These are phyloP conservation scores for Solea solea DNA, from an alignment of 2,113 vertebrate species.

Conservation along the genomic window DNA sequence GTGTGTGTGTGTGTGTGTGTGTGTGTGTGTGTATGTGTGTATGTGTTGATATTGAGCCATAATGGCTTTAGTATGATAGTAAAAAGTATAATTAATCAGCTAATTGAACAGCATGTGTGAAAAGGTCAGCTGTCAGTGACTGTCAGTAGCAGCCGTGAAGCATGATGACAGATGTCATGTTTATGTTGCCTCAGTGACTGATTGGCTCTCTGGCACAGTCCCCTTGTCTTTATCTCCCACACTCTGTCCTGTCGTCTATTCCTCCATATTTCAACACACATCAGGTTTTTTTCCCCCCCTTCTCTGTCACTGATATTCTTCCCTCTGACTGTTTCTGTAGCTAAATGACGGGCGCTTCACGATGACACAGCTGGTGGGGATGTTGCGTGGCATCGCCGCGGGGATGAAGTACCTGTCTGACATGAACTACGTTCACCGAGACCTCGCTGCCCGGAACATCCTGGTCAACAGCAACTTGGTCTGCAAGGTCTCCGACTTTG, in stretches of 20 bases:
- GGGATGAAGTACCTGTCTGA: conserved; percentile 99
- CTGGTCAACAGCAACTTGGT: conserved; percentile 98
- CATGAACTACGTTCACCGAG: conserved; percentile 97
- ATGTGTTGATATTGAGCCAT: conserved; percentile 23
- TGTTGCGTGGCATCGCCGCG: conserved; percentile 92
- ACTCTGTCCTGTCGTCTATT: neutral
- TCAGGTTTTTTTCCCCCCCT: neutral
- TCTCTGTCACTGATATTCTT: neutral
- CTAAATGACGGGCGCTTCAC: conserved; percentile 97
- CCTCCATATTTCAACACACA: conserved; percentile 9
- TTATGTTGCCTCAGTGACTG: conserved; percentile 58
- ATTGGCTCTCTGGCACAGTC: conserved; percentile 23
- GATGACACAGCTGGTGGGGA: conserved; percentile 95
- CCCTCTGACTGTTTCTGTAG: conserved; percentile 69
- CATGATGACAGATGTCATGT: conserved; percentile 69
- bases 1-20: too few relatives aligned
- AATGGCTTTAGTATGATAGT: conserved; percentile 39
- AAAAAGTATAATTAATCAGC: conserved; percentile 68
- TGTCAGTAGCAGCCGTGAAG: conserved; percentile 54
- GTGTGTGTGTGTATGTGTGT: conserved; percentile 13
- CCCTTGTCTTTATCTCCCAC: conserved; percentile 17
- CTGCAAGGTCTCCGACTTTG: conserved; percentile 97
- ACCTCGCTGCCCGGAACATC: conserved; percentile 95
- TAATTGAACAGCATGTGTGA: conserved; percentile 68
- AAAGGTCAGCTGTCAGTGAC: conserved; percentile 73